These are phyloP conservation scores for Henricia sp. DNA, from an alignment of 53 echinoderm and acorn worm genomes.

Conservation along the genomic window DNA sequence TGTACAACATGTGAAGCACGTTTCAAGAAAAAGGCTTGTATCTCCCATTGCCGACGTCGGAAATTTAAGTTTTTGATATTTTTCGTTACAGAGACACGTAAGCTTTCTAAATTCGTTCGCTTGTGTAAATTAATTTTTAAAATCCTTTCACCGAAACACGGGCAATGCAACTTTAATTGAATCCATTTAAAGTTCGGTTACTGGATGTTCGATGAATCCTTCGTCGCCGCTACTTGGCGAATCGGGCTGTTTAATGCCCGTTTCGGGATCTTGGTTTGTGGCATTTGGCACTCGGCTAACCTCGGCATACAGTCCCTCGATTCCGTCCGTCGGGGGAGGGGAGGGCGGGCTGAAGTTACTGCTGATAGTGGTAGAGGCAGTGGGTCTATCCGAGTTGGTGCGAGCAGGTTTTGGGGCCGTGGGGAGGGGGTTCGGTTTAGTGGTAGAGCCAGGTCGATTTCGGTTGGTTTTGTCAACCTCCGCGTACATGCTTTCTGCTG, in stretches of 20 bases:
- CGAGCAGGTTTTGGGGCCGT: conserved; percentile 10
- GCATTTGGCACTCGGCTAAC: background rate
- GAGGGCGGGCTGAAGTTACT: conserved; percentile 11
- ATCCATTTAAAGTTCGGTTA: background rate
- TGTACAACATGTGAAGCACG: too few relatives aligned
- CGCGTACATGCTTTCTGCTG: conserved; percentile 18
- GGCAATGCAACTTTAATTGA: too few relatives aligned
- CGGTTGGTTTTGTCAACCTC: background rate
- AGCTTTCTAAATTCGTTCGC: too few relatives aligned
- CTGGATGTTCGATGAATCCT: conserved; percentile 7
- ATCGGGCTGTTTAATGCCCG: background rate
- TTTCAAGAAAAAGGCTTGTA: too few relatives aligned
- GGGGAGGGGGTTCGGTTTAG: background rate
- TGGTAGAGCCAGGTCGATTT: background rate
- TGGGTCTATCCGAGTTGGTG: background rate
- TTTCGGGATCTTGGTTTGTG: background rate
- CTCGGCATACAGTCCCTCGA: conserved; percentile 37
- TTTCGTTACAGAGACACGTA: too few relatives aligned
- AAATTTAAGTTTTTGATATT: too few relatives aligned
- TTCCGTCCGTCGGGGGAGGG: conserved; percentile 35
- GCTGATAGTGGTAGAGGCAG: too few relatives aligned
- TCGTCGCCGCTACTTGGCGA: background rate
- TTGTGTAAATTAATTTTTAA: too few relatives aligned
- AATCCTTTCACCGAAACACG: too few relatives aligned
- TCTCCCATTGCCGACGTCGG: too few relatives aligned